phyloP scores from a whole-genome alignment of 2,113 vertebrate species.

The Cephalophus harveyi region DNA sequence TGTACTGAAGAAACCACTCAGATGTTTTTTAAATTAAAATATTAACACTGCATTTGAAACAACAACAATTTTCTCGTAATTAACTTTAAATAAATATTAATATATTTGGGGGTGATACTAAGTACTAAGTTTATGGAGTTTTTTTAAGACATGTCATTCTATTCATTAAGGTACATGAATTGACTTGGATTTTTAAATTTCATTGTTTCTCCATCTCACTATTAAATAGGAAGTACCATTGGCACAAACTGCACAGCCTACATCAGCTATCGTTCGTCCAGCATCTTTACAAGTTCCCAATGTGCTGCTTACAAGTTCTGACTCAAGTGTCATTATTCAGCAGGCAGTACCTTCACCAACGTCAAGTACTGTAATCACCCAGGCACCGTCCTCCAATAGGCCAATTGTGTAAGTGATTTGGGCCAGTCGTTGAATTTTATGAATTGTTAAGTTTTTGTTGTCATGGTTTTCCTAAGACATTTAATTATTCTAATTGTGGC shows the following conservation, averaged over 20 bases:
- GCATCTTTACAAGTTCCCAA: slow-evolving; percentile 98
- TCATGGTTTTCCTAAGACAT: not conserved
- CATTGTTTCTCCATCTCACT: slow-evolving; percentile 56
- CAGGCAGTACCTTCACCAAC: slow-evolving; percentile 98
- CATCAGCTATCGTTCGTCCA: slow-evolving; percentile 97
- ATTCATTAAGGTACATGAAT: slow-evolving; percentile 19
- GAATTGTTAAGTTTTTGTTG: slow-evolving; percentile 26
- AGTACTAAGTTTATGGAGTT: not conserved
- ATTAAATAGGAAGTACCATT: slow-evolving; percentile 91
- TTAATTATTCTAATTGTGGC: not conserved
- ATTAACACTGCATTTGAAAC: not conserved
- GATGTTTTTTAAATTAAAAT: slow-evolving; percentile 22
- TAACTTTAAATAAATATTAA: not conserved
- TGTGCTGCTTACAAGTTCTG: slow-evolving; percentile 96
- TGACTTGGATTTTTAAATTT: slow-evolving; percentile 40
- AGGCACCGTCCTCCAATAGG: slow-evolving; percentile 96
- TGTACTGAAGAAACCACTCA: not conserved
- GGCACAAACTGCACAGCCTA: slow-evolving; percentile 94
- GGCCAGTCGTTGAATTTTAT: slow-evolving; percentile 29
- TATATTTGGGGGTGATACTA: not conserved
- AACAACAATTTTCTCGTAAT: slow-evolving; percentile 6
- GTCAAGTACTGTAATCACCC: slow-evolving; percentile 99
- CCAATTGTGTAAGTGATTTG: slow-evolving; percentile 96
- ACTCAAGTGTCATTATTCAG: slow-evolving; percentile 98
- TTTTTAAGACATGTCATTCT: not conserved